A percentile compares a stretch with the other conserved stretches of the same genome.
phyloP scores from a whole-genome alignment of 2,113 vertebrate genomes.

The Thryonomys swinderianus region DNA sequence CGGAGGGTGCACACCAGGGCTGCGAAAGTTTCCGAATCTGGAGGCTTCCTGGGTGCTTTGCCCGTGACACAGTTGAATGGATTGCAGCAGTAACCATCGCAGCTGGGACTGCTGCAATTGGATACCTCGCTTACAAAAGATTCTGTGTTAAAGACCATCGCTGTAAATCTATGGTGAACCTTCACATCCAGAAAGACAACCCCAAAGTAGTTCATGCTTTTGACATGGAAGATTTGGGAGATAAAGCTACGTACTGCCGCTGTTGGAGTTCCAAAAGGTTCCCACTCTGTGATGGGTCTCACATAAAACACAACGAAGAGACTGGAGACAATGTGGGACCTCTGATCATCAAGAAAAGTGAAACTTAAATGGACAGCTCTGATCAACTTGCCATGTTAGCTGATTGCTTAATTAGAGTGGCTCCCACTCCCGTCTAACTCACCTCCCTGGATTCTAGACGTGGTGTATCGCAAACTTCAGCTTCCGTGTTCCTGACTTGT shows the following conservation, averaged over 20 bases:
- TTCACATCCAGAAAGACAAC: slow-evolving; percentile 92
- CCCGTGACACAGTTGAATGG: slow-evolving; percentile 68
- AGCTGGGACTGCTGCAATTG: slow-evolving; percentile 88
- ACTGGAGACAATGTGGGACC: slow-evolving; percentile 95
- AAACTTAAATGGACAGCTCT: slow-evolving; percentile 84
- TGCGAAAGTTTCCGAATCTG: background rate
- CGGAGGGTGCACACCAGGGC: background rate
- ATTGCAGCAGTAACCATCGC: slow-evolving; percentile 88
- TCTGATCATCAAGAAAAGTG: slow-evolving; percentile 93
- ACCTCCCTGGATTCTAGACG: slow-evolving; percentile 78
- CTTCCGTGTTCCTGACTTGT: slow-evolving; percentile 80
- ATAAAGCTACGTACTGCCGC: slow-evolving; percentile 94
- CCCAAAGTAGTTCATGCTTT: slow-evolving; percentile 94
- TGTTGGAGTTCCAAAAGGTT: slow-evolving; percentile 96
- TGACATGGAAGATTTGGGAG: slow-evolving; percentile 93
- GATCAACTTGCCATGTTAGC: slow-evolving; percentile 73
- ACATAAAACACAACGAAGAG: slow-evolving; percentile 94
- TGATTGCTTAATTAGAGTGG: slow-evolving; percentile 77
- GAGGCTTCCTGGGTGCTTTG: background rate
- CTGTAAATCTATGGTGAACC: slow-evolving; percentile 90
- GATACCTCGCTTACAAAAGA: slow-evolving; percentile 90
- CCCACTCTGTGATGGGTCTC: slow-evolving; percentile 92
- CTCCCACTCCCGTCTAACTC: slow-evolving; percentile 72
- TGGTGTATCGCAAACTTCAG: slow-evolving; percentile 76
- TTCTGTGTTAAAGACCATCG: slow-evolving; percentile 87